A percentile compares a stretch with the other conserved stretches of the same genome.
These are phyloP conservation scores for Butorides virescens DNA, from an alignment of 2,113 vertebrate genomes.

Conservation along the genomic window DNA sequence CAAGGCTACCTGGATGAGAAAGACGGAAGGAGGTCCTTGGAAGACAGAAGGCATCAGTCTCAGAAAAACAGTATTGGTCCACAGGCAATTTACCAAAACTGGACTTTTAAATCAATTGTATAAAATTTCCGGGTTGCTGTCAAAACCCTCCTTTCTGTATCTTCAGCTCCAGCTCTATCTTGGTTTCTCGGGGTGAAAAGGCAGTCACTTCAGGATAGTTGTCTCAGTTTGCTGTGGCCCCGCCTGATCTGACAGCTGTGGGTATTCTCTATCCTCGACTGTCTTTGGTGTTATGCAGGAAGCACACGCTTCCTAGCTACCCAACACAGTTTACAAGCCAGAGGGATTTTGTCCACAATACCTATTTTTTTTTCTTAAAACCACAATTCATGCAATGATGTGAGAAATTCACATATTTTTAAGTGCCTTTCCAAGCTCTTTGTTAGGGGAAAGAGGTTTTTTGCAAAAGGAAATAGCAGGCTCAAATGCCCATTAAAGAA, in stretches of 20 bases:
- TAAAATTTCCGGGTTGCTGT: background rate
- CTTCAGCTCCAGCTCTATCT: background rate
- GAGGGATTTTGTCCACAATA: background rate
- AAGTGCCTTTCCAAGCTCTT: background rate
- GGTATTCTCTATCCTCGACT: background rate
- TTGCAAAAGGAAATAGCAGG: background rate
- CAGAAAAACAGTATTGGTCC: background rate
- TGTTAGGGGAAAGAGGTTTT: background rate
- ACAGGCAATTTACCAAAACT: background rate
- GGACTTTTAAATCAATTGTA: background rate
- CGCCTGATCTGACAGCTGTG: background rate
- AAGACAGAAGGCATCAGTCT: background rate
- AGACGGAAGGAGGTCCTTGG: background rate
- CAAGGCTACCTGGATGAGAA: background rate
- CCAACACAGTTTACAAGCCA: background rate
- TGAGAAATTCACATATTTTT: background rate
- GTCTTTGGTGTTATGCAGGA: background rate
- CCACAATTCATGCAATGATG: background rate
- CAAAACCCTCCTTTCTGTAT: background rate
- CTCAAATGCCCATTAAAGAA: background rate
- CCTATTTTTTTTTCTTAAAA: background rate
- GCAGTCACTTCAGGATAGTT: background rate
- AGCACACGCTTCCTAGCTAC: background rate
- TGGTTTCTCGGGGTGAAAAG: background rate
- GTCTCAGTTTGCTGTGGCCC: background rate